Evolutionary conservation across 2,113 vertebrate genomes (phyloP).

Genomic region (Deroptyus accipitrinus): DNA sequence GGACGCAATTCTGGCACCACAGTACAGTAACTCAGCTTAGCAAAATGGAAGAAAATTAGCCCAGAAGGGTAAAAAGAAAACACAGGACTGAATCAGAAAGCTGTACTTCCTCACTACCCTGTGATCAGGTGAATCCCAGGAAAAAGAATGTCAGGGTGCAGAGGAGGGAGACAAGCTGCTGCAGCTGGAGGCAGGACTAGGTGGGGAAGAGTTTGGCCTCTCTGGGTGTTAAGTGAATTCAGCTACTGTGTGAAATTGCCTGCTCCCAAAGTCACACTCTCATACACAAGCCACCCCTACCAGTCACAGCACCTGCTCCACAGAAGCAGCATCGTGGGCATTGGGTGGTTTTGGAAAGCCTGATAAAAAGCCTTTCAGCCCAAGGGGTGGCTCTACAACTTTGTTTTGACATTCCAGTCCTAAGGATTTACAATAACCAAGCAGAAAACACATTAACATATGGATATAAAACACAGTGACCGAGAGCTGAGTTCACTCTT

Average conservation of each 20-base stretch:
- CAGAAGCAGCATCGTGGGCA: background rate
- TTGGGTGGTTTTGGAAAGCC: background rate
- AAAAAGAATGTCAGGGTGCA: background rate
- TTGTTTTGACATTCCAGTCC: background rate
- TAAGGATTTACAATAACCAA: background rate
- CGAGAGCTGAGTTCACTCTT: background rate
- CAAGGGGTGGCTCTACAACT: background rate
- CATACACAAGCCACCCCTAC: background rate
- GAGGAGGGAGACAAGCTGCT: background rate
- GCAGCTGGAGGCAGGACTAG: background rate
- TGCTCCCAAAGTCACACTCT: background rate
- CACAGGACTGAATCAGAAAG: background rate
- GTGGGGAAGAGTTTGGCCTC: background rate
- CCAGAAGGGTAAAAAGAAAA: background rate
- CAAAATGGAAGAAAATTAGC: background rate
- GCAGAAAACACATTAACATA: background rate
- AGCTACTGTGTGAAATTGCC: background rate
- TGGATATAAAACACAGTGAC: background rate
- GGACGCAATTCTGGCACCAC: background rate
- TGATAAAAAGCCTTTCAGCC: background rate
- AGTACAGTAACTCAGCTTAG: background rate
- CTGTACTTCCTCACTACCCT: background rate
- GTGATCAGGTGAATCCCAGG: background rate
- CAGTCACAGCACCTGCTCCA: background rate
- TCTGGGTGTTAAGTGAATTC: background rate